phyloP scores from a whole-genome alignment of 2,797 vertebrate species.

The Yasuhikotakia modesta region DNA sequence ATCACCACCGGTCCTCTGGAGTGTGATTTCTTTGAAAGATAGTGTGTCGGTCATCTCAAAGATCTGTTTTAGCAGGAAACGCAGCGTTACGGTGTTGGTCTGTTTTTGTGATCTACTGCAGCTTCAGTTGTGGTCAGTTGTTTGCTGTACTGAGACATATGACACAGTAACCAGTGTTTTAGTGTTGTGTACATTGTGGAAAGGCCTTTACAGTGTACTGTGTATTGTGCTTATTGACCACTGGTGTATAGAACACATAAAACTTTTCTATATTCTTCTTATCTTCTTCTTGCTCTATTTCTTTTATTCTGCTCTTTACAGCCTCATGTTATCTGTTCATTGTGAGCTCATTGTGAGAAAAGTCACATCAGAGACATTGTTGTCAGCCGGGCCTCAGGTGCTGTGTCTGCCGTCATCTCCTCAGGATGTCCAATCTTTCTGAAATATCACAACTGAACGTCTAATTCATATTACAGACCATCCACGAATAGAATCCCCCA shows the following conservation, averaged over 20 bases:
- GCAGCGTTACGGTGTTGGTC: background rate
- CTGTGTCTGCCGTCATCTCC: conserved; percentile 60
- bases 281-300: background rate
- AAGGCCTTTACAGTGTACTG: background rate
- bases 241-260: background rate
- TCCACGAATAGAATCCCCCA: conserved; percentile 28
- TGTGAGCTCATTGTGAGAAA: background rate
- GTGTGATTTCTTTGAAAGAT: conserved; percentile 21
- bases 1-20: conserved; percentile 5
- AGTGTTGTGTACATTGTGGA: background rate
- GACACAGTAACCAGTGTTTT: background rate
- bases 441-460: conserved; percentile 41
- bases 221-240: background rate
- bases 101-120: conserved; percentile 15
- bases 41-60: background rate
- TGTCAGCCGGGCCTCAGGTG: conserved; percentile 61
- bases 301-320: background rate
- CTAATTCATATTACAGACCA: conserved; percentile 40
- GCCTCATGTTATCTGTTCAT: conserved; percentile 4
- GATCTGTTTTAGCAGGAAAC: conserved; percentile 14
- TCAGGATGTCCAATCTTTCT: conserved; percentile 65
- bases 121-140: background rate
- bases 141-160: conserved; percentile 1
- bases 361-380: conserved; percentile 37
- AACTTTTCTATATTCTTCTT: background rate